A percentile compares a stretch with the other conserved stretches of the same genome.
phyloP scores from a whole-genome alignment of 1,140 invertebrate species.

The Dreissena rostriformis region DNA sequence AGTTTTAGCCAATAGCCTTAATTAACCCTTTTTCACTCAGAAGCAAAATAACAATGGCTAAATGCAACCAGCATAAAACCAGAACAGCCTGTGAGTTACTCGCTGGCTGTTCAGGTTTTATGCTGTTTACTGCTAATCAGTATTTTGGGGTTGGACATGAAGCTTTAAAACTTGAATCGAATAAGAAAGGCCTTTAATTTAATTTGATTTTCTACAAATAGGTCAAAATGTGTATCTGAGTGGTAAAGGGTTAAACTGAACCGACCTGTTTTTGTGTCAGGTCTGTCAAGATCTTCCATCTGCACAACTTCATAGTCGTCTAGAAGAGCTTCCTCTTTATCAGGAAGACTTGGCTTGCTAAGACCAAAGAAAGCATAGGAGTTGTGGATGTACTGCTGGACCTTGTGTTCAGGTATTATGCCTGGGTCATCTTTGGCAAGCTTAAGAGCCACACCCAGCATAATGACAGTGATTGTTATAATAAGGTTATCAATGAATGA shows the following conservation, averaged over 20 bases:
- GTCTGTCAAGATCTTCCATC: neutral
- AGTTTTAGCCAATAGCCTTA: neutral
- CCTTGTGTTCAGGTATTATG: conserved; percentile 18
- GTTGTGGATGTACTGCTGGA: conserved; percentile 31
- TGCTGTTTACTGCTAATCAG: too few species aligned
- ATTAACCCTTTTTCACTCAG: neutral
- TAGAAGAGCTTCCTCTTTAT: conserved; percentile 15
- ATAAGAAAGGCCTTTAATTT: conserved; percentile 53
- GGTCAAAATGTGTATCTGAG: too few species aligned
- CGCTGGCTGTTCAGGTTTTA: too few species aligned
- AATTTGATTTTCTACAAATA: too few species aligned
- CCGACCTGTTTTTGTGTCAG: neutral
- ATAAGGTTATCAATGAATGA: conserved; percentile 73
- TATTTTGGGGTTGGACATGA: too few species aligned
- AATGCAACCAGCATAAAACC: too few species aligned
- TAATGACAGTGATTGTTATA: conserved; percentile 59
- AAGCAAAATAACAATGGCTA: too few species aligned
- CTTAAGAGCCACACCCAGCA: conserved; percentile 68
- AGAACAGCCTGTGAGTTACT: too few species aligned
- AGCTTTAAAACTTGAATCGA: too few species aligned
- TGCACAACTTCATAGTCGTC: conserved; percentile 43
- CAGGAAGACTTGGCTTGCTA: neutral
- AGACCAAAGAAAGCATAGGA: conserved; percentile 28
- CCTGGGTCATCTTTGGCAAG: conserved; percentile 62
- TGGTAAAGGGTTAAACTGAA: conserved; percentile 47